Percentiles rank a stretch among this genome's conserved stretches.
These are phyloP conservation scores for Polyergus mexicanus DNA, from an alignment of 1,140 invertebrate species.

Conservation along the genomic window DNA sequence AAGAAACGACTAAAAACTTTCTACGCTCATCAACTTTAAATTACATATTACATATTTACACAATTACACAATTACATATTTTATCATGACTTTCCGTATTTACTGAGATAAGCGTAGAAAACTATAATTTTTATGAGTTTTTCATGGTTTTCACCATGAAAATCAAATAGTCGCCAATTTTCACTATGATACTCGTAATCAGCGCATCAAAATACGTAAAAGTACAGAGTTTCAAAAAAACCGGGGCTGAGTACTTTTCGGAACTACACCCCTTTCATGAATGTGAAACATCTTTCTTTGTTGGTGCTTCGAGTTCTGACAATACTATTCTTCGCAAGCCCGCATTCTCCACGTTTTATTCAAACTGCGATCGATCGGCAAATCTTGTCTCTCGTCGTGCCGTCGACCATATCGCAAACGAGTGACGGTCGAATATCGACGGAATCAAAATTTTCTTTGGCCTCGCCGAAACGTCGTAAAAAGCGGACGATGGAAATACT, in stretches of 20 bases:
- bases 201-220: too few species aligned
- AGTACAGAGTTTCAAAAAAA: too few species aligned
- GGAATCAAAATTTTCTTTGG: conserved; percentile 31
- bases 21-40: conserved; percentile 15
- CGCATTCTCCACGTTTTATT: conserved; percentile 28
- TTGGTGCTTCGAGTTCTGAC: conserved; percentile 20
- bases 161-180: too few species aligned
- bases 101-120: too few species aligned
- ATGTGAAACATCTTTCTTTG: conserved; percentile 38
- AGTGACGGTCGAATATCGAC: conserved; percentile 38
- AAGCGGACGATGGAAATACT: conserved; percentile 15
- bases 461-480: conserved; percentile 30
- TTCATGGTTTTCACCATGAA: too few species aligned
- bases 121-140: too few species aligned
- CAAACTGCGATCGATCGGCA: conserved; percentile 40
- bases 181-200: too few species aligned
- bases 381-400: conserved; percentile 26
- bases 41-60: too few species aligned
- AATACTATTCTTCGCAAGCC: conserved; percentile 23
- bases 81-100: too few species aligned
- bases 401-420: conserved; percentile 1
- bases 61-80: too few species aligned
- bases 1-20: conserved; percentile 39
- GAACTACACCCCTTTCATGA: too few species aligned
- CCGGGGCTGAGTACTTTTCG: too few species aligned